Conservation (phyloP, 1,140 invertebrate genomes). For the Watersipora subatra region DNA sequence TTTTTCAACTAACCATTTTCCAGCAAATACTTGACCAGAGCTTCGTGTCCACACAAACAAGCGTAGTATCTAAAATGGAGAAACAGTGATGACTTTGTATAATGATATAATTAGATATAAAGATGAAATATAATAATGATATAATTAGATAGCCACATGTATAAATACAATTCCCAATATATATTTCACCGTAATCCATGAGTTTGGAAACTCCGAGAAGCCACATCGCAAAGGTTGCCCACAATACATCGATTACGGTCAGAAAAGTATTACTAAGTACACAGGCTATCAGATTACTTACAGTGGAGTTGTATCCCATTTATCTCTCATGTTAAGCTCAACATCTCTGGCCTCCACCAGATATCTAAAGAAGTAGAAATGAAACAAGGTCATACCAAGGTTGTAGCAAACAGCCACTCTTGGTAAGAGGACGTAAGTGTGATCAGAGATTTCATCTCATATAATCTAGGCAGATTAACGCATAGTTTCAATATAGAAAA, state of each 20-base stretch:
- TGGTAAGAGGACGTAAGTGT: neutral
- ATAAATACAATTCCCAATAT: too few relatives aligned
- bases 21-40: slow-evolving; percentile 44
- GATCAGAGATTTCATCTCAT: slow-evolving; percentile 4
- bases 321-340: slow-evolving; percentile 44
- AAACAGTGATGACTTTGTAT: neutral
- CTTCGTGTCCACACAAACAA: slow-evolving; percentile 46
- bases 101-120: too few relatives aligned
- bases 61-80: slow-evolving; percentile 44
- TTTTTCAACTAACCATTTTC: slow-evolving; percentile 40
- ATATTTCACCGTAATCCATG: too few relatives aligned
- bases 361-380: slow-evolving; percentile 25
- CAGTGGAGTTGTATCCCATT: slow-evolving; percentile 48
- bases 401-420: neutral
- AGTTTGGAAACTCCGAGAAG: too few relatives aligned
- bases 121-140: too few relatives aligned
- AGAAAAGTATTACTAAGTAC: too few relatives aligned
- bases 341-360: slow-evolving; percentile 46
- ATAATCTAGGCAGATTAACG: neutral
- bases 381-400: slow-evolving; percentile 4
- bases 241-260: too few relatives aligned
- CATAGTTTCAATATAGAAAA: neutral
- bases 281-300: too few relatives aligned
- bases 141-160: too few relatives aligned
- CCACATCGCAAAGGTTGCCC: too few relatives aligned